phyloP scores from a whole-genome alignment of 2,113 vertebrate species.

The Melanerpes formicivorus region DNA sequence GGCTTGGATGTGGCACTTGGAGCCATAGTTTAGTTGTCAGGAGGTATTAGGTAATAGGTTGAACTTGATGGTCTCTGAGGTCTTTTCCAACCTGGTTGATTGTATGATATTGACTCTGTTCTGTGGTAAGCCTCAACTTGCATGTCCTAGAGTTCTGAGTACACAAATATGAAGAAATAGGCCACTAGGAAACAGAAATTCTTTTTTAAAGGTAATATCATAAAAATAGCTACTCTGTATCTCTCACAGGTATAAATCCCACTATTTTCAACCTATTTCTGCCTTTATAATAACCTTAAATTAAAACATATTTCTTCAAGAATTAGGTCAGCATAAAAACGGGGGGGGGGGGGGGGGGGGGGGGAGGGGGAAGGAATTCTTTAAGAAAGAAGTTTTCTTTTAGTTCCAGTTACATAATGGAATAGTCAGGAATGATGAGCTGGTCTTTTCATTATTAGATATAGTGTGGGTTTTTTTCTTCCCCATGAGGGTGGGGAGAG shows the following conservation, averaged over 20 bases:
- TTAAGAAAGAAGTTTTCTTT: background rate
- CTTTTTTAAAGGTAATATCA: background rate
- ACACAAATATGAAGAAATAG: conserved; percentile 16
- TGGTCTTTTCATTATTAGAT: background rate
- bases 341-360: background rate
- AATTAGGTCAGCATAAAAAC: background rate
- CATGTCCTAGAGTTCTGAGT: background rate
- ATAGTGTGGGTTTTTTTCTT: background rate
- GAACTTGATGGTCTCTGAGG: no score
- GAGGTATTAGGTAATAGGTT: no score
- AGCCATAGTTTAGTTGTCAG: no score
- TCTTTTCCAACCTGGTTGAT: no score
- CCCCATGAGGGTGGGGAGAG: no score
- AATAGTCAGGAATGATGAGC: background rate
- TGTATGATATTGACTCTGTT: no score
- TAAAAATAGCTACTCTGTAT: background rate
- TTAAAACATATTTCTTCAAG: background rate
- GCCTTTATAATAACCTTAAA: background rate
- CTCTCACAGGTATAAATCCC: background rate
- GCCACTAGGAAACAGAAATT: background rate
- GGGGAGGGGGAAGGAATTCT: background rate
- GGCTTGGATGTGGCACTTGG: no score
- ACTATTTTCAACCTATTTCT: background rate
- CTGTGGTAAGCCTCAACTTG: background rate
- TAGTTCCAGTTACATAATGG: background rate